phyloP scores from a whole-genome alignment of 1,140 invertebrate genomes.

The Drosophila azteca region DNA sequence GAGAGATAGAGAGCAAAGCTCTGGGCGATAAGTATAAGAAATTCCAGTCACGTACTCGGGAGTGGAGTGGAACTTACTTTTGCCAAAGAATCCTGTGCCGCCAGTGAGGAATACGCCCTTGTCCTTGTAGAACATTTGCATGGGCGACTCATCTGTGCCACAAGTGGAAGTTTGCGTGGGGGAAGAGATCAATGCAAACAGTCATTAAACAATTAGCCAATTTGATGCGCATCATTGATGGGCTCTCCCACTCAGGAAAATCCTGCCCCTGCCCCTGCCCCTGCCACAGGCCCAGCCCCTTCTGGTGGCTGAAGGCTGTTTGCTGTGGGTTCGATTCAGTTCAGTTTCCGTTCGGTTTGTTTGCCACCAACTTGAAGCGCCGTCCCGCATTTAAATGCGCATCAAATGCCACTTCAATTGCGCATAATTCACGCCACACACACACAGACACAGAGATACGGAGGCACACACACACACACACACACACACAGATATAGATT shows the following conservation, averaged over 20 bases:
- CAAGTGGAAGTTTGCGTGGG: constrained; percentile 1
- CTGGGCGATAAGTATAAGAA: constrained; percentile 20
- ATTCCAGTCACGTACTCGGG: constrained; percentile 74
- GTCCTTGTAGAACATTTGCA: constrained; percentile 87
- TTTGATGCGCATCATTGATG: constrained; percentile 77
- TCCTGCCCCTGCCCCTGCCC: background rate
- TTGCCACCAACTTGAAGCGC: constrained; percentile 74
- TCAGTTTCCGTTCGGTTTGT: constrained; percentile 46
- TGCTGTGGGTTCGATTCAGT: constrained; percentile 18
- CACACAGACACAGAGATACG: constrained; percentile 16
- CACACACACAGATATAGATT: constrained; percentile 12
- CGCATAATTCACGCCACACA: constrained; percentile 76
- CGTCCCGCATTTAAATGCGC: constrained; percentile 78
- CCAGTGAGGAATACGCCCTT: constrained; percentile 88
- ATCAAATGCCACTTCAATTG: constrained; percentile 76
- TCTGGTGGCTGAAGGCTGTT: constrained; percentile 5
- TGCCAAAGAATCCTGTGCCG: constrained; percentile 92
- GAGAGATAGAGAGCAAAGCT: constrained; percentile 35
- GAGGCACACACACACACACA: constrained; percentile 17
- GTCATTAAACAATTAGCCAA: constrained; percentile 81
- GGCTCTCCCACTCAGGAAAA: constrained; percentile 16
- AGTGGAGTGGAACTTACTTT: constrained; percentile 83
- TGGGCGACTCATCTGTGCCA: constrained; percentile 82
- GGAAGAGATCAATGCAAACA: constrained; percentile 78
- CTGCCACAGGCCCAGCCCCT: background rate